These are phyloP conservation scores for Dendrolimus houi DNA, from an alignment of 2,888 invertebrate species.

Conservation along the genomic window DNA sequence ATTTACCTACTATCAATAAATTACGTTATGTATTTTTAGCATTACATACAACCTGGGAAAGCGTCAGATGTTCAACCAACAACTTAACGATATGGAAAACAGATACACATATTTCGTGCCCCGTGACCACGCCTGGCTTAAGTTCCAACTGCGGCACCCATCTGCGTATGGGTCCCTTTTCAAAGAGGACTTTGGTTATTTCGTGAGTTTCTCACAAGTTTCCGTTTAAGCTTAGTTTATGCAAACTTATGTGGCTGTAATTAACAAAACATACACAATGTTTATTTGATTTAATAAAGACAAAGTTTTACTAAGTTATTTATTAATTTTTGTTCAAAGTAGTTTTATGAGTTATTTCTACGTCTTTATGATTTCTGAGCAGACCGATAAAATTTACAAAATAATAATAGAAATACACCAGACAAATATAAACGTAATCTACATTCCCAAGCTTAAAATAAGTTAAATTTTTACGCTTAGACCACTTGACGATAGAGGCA, in stretches of 20 bases:
- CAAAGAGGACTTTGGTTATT: slow-evolving; percentile 86
- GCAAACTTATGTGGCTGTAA: neutral
- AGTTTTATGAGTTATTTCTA: no score
- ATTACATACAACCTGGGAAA: slow-evolving; percentile 86
- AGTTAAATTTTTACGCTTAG: no score
- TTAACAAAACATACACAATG: neutral
- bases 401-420: no score
- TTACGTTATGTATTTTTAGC: slow-evolving; percentile 63
- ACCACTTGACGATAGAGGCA: no score
- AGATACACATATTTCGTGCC: slow-evolving; percentile 95
- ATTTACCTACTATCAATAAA: no score
- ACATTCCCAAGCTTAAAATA: no score
- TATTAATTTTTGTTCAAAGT: no score
- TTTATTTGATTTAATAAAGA: no score
- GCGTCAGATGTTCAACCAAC: slow-evolving; percentile 85
- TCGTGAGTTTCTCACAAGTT: slow-evolving; percentile 68
- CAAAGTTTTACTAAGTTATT: no score
- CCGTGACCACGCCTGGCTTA: slow-evolving; percentile 91
- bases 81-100: slow-evolving; percentile 83
- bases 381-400: no score
- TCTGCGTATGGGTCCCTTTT: slow-evolving; percentile 90
- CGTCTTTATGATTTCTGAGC: no score
- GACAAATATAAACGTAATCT: no score
- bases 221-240: neutral
- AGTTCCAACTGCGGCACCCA: slow-evolving; percentile 83